Percentiles rank a stretch among this genome's conserved stretches.
Conservation (phyloP, 2,797 vertebrate genomes). For the Malacoctenus gilli region DNA sequence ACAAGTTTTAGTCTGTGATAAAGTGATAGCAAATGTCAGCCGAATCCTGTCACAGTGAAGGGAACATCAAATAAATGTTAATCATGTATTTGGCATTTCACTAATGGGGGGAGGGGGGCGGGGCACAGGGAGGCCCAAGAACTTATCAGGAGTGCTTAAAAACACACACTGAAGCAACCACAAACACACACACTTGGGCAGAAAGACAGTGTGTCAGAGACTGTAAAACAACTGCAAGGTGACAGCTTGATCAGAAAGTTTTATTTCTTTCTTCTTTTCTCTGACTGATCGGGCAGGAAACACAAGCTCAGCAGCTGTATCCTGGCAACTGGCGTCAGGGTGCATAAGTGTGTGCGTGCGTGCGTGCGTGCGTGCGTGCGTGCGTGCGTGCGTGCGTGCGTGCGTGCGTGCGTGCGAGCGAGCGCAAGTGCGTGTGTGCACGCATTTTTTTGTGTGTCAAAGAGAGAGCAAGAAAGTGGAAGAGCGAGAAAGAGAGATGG, state of each 20-base stretch:
- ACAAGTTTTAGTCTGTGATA: neutral
- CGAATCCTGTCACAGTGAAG: slow-evolving; percentile 40
- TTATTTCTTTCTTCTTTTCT: slow-evolving; percentile 53
- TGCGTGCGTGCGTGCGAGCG: neutral
- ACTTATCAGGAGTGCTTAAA: slow-evolving; percentile 23
- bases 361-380: slow-evolving; percentile 1
- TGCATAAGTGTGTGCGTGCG: slow-evolving; percentile 32
- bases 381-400: too few relatives aligned
- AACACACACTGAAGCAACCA: slow-evolving; percentile 20
- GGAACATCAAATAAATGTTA: slow-evolving; percentile 48
- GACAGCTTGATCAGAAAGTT: slow-evolving; percentile 69
- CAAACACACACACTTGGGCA: slow-evolving; percentile 7
- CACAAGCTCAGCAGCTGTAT: slow-evolving; percentile 61
- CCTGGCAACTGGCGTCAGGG: slow-evolving; percentile 67
- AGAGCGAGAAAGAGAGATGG: too few relatives aligned
- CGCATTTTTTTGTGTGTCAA: too few relatives aligned
- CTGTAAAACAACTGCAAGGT: slow-evolving; percentile 33
- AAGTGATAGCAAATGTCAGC: slow-evolving; percentile 40
- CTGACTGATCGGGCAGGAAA: slow-evolving; percentile 67
- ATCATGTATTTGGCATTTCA: slow-evolving; percentile 62
- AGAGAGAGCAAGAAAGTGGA: too few relatives aligned
- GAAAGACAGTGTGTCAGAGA: slow-evolving; percentile 34
- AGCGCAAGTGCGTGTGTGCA: slow-evolving; percentile 31
- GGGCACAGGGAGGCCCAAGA: slow-evolving; percentile 15
- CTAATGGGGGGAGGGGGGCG: slow-evolving; percentile 29